A percentile compares a stretch with the other conserved stretches of the same genome.
Evolutionary conservation across 23 tunicate genomes (phyloP).

Genomic region (Trididemnum clinides): DNA sequence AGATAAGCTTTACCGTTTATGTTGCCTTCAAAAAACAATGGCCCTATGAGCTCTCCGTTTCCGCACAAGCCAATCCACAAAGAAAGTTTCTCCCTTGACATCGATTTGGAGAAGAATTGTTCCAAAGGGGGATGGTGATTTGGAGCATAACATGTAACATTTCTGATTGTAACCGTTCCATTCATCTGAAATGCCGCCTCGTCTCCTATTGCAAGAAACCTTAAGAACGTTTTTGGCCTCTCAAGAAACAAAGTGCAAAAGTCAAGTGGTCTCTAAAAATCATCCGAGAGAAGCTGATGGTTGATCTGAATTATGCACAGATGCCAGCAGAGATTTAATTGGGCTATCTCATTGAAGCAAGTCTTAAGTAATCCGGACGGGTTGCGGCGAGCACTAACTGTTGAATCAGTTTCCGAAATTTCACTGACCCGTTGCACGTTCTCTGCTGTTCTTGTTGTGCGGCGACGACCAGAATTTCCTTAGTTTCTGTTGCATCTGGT

Average conservation of each 20-base stretch:
- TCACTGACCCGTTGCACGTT: background rate
- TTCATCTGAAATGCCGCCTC: too few relatives aligned
- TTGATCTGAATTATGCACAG: background rate
- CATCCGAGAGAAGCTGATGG: background rate
- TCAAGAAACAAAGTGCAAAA: background rate
- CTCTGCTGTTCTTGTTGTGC: too few relatives aligned
- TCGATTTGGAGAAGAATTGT: background rate
- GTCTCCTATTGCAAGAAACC: too few relatives aligned
- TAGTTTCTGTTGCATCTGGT: background rate
- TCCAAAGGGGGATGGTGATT: background rate
- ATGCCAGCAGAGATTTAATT: background rate
- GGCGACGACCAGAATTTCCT: too few relatives aligned
- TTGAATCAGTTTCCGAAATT: background rate
- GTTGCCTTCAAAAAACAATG: too few relatives aligned
- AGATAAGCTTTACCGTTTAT: background rate
- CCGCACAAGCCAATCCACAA: background rate
- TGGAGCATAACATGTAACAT: background rate
- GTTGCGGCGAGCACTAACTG: too few relatives aligned
- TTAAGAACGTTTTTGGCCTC: background rate
- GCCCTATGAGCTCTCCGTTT: background rate
- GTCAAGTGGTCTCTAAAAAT: background rate
- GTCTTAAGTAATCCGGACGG: too few relatives aligned
- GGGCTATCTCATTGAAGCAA: too few relatives aligned
- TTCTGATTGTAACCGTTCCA: too few relatives aligned
- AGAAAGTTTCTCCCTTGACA: too few relatives aligned